Base-by-base conservation (phyloP, 2,113 vertebrate species). In the Leucopternis melanops region DNA sequence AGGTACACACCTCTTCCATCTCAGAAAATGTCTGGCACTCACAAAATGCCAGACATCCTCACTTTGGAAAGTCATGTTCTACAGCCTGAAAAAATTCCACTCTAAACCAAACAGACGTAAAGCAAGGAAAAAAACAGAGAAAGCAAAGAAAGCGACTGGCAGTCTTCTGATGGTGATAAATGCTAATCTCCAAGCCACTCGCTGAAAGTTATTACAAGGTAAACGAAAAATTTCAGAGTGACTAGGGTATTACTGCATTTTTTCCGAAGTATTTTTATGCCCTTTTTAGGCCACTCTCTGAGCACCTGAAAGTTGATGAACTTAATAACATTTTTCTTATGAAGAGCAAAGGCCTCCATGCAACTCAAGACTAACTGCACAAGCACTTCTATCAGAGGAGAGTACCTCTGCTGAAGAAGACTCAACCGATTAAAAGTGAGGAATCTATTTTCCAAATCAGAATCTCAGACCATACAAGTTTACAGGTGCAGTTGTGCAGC, bases 11-110 rank as follows among this genome's bases (percentile, higher is more conserved):
- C 31, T 91, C 86, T 85, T 63, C 61, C 55, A 40, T 36, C 75
- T 88, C 72, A 73, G 82, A 90, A 94, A 78, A 88, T 14, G 80
- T 63, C 80, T 93, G 82, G 86, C 88, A 77, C 85, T 86, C 79
- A 74, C 59, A 75, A 96, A 95, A 94, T 86, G 67, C 67, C 90
- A 95, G 86, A 71, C 55, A 70, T 15, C 7, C 74, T 93, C 90
- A 78, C 81, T 81, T 78, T 73, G 36, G 40, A 69, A 88, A 94
- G 55, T 71, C 72, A 93, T 21, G 72, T 14, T 86, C 44, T 47
- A 82, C 74, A 81, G 81, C 27, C 77, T 38, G 61, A 69, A 94
- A 94, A 94, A 75, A 74, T 55, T 74, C 82, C 49, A 83, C 70
- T 78, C 54, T 32, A 88, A 88, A 94, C 25, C 63, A 75, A 71